Conservation (phyloP, 2,113 vertebrate genomes). For the Echinops telfairi region DNA sequence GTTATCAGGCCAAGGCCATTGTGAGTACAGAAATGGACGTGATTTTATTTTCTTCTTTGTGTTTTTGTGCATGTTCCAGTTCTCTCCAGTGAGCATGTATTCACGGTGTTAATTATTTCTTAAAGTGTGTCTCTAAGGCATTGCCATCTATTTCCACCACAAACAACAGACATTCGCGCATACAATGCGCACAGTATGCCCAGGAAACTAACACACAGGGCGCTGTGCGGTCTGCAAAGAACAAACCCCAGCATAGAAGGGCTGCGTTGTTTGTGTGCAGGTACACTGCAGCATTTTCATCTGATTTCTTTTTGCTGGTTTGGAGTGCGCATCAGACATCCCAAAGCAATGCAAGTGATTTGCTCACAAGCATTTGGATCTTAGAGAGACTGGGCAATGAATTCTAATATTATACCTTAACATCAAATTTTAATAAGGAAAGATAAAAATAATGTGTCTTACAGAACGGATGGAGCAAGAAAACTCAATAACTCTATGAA, state of each 20-base stretch:
- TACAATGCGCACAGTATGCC: not conserved
- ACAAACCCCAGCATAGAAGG: not conserved
- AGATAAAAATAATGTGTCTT: not conserved
- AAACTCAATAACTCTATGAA: conserved; percentile 7
- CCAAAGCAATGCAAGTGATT: not conserved
- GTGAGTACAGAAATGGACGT: not conserved
- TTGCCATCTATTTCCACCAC: not conserved
- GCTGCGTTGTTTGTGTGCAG: too few relatives aligned
- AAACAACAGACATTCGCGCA: not conserved
- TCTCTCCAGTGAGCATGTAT: not conserved
- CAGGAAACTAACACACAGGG: not conserved
- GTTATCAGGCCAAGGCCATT: not conserved
- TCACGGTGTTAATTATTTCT: not conserved
- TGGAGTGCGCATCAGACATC: not conserved
- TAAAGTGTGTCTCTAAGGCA: not conserved
- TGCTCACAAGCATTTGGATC: not conserved
- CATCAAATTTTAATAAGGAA: not conserved
- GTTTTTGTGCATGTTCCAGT: not conserved
- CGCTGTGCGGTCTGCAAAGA: not conserved
- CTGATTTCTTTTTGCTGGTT: not conserved
- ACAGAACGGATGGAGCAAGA: not conserved
- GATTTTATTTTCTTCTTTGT: not conserved
- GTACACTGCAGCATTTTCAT: not conserved
- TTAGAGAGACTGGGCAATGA: not conserved
- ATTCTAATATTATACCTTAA: not conserved